Evolutionary conservation across 2,888 invertebrate genomes (phyloP).

Genomic region (Apodemia zela): DNA sequence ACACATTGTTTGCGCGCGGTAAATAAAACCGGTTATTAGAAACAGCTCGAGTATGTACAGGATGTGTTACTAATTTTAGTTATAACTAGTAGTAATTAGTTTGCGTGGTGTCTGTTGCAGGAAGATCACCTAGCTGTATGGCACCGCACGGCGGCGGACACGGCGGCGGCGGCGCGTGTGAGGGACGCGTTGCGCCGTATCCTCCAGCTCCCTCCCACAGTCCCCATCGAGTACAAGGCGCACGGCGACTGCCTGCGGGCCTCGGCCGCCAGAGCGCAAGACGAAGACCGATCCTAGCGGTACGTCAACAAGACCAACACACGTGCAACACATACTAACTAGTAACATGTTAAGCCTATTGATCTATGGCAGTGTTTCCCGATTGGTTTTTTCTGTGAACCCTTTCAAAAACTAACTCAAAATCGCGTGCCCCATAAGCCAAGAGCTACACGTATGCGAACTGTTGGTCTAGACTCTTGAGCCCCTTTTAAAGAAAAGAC

Average conservation of each 20-base stretch:
- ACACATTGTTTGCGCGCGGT: too few species aligned
- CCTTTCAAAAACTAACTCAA: too few species aligned
- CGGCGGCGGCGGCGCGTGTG: conserved; percentile 92
- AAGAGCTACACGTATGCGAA: too few species aligned
- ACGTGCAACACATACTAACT: background rate
- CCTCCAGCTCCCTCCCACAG: conserved; percentile 95
- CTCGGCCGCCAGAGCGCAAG: conserved; percentile 31
- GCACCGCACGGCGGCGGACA: conserved; percentile 97
- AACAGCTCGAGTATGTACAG: too few species aligned
- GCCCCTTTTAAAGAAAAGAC: too few species aligned
- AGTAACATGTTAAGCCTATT: background rate
- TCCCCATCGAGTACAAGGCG: conserved; percentile 95
- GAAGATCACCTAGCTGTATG: conserved; percentile 98
- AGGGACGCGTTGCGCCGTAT: conserved; percentile 96
- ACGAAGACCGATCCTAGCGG: conserved; percentile 30
- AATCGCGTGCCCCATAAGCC: too few species aligned
- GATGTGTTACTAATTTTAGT: too few species aligned
- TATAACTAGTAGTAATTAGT: too few species aligned
- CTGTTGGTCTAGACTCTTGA: too few species aligned
- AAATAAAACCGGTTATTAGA: too few species aligned
- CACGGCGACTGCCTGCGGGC: conserved; percentile 53
- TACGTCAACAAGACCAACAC: conserved; percentile 16
- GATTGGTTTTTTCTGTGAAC: too few species aligned
- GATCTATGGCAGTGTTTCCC: too few species aligned
- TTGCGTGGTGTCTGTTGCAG: conserved; percentile 55